Evolutionary conservation across 2,797 vertebrate species (phyloP).

Genomic region (Myotis findleyi): DNA sequence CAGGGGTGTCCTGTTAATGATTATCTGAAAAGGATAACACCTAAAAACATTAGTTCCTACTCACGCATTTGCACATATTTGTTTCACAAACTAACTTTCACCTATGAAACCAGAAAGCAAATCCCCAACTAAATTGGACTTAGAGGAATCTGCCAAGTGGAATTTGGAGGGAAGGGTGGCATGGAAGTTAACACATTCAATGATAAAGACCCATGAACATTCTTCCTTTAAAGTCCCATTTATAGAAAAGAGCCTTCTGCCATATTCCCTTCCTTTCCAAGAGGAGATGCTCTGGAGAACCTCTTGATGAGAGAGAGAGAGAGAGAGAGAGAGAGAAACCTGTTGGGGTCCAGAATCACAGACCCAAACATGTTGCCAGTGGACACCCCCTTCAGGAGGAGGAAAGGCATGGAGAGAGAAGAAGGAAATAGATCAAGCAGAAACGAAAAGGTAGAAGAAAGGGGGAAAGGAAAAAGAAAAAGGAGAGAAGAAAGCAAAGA

Average conservation of each 20-base stretch:
- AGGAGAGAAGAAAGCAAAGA: not conserved
- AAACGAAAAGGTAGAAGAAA: not conserved
- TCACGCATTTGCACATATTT: not conserved
- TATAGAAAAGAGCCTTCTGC: not conserved
- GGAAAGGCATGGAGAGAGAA: not conserved
- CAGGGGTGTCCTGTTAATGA: not conserved
- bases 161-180: accelerated
- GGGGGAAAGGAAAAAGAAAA: not conserved
- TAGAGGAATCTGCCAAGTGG: not conserved
- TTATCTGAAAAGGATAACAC: not conserved
- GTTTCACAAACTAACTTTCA: not conserved
- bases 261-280: not conserved
- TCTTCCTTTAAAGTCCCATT: not conserved
- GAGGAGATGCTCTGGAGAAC: not conserved
- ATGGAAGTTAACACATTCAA: not conserved
- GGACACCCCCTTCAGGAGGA: not conserved
- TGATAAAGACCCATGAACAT: not conserved
- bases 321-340: too few species aligned
- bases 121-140: not conserved
- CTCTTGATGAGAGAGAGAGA: not conserved
- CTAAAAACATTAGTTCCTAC: not conserved
- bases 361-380: not conserved
- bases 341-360: not conserved
- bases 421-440: not conserved
- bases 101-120: not conserved